phyloP scores from a whole-genome alignment of 2,888 invertebrate genomes.

The Ichneumoninae sp. region DNA sequence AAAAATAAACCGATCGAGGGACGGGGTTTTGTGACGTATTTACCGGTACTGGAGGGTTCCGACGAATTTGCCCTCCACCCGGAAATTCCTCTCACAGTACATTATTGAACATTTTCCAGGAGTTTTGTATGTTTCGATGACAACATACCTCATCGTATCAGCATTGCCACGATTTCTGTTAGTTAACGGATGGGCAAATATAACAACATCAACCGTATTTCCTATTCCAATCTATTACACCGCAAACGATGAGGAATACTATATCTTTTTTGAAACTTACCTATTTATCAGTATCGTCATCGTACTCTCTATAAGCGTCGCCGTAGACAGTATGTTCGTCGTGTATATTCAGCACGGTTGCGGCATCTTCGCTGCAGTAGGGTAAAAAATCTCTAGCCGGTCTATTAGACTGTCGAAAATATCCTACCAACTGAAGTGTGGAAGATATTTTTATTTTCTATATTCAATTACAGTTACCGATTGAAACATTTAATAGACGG shows the following conservation, averaged over 20 bases:
- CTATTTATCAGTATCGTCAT: not conserved
- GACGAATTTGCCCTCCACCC: no score
- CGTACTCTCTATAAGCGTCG: not conserved
- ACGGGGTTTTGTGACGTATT: no score
- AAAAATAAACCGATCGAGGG: no score
- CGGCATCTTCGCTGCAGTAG: constrained; percentile 23
- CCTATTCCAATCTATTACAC: constrained; percentile 19
- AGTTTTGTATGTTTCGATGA: not conserved
- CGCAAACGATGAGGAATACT: constrained; percentile 17
- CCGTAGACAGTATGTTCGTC: constrained; percentile 37
- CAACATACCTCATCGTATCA: not conserved
- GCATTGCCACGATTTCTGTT: not conserved
- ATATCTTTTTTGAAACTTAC: not conserved
- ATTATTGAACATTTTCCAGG: not conserved
- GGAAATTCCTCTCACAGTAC: no score
- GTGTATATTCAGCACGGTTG: constrained; percentile 34
- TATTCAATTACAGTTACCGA: not conserved
- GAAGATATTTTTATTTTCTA: not conserved
- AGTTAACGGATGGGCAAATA: not conserved
- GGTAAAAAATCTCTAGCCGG: not conserved
- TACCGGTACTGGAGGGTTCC: no score
- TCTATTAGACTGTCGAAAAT: not conserved
- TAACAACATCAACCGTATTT: not conserved
- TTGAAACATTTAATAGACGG: constrained; percentile 14
- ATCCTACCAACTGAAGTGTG: not conserved